Base-by-base conservation (phyloP, 2,113 vertebrate genomes). In the Jaculus jaculus region DNA sequence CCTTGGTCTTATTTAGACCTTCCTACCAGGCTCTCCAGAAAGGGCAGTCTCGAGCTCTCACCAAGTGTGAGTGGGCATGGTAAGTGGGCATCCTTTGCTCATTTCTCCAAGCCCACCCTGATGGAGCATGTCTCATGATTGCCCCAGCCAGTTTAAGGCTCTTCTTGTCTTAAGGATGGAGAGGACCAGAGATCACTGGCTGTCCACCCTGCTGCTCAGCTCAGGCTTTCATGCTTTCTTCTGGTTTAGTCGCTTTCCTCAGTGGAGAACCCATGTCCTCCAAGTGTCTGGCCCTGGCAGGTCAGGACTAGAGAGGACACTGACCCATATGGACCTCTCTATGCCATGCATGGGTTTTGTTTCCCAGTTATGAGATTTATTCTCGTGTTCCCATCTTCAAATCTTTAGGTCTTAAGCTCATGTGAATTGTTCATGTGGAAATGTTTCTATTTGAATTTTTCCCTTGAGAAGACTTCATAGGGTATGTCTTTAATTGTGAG, bases 311-410 rank as follows among this genome's bases (percentile, higher is more conserved):
- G 51, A 47, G 1, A 24, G 21, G 21, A 12, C 6, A 0, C 1
- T 18, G 47, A 3, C 4, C 58, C 16, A 10, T 0, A 1, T 0
- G 5, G 65, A 32, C 0, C 1, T 2, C 30, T 17, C 0, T 23
- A 2, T 0, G 4, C 20, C 0, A 7, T 5, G 0, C 7, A 0
- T 5, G 2, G 0, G 0, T 15, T 9, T 13, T 0, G 0, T 7
- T 10, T n/a, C 15, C 28, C 3, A 0, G 37, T 0, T 58, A 26
- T 12, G 2, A 20, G 5, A 21, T 5, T 3, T 5, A 15, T 6
- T 63, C 10, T 34, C 6, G 9, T 37, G 73, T 18, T 32, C 11
- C 26, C 11, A 0, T 23, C 7, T 39, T 58, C 47, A 12, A 4
- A 20, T 15, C 58, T 54, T 24, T 17, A 7, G 3, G 39, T 61